Evolutionary conservation across 2,113 vertebrate genomes (phyloP), one percentile per base, ranked within the genome.

Genomic region (Cyprinodon variegatus): DNA sequence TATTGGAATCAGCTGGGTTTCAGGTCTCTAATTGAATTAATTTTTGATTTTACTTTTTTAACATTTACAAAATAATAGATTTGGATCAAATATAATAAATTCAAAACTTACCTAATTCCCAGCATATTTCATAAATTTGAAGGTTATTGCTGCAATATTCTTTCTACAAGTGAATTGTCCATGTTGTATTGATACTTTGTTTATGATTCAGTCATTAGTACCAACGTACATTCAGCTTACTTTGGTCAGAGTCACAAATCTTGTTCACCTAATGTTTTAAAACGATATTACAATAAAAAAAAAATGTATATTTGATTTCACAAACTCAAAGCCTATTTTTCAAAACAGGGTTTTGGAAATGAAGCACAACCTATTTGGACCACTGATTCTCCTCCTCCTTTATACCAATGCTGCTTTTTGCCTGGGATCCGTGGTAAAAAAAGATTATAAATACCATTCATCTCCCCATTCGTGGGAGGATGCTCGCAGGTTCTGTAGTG

Each of bases 401-500:
- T 4, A 74, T 68, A 7, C 69, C 37, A 38, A 11, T 0, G 0
- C 36, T 3, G 48, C 2, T 12, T 45, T 41, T 40, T 77, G 39
- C 13, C 63, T 74, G 64, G 77, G 71, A 43, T 72, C 82, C 43
- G 79, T 88, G 45, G n/a, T 81, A 53, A 0, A 0, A 0, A 81
- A 2, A 29, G 0, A 0, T 0, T 83, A 73, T 37, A 0, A 0
- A 0, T 9, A 72, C 22, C 0, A 0, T 0, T 0, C 0, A 0
- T 0, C 0, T 0, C 1, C 3, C 10, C 0, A 0, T 1, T 75
- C 13, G 57, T 90, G 88, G 84, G 0, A 5, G 0, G 1, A 39
- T 0, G 84, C 86, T 15, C 74, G 68, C 14, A 15, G 0, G 0
- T 0, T 0, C 67, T 90, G 86, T 84, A 88, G 43, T 5, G 11